These are phyloP conservation scores for Brachypalpus laphriformis DNA, from an alignment of 2,888 invertebrate genomes.

Conservation along the genomic window DNA sequence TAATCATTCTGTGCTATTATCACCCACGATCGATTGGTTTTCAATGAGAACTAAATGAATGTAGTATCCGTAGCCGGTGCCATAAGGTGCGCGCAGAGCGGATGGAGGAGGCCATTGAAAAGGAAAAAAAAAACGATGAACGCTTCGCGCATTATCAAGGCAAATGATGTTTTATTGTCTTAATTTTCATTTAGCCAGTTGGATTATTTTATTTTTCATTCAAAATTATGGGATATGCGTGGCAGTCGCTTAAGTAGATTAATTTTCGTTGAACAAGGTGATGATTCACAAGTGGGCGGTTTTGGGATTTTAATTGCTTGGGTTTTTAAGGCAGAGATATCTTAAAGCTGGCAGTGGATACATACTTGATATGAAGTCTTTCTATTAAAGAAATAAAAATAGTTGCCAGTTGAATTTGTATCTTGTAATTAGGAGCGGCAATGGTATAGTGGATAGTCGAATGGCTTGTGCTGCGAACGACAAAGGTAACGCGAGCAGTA, in stretches of 20 bases:
- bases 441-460: too few relatives aligned
- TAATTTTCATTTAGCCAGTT: not conserved
- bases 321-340: too few relatives aligned
- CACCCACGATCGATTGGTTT: conserved; percentile 72
- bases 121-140: not conserved
- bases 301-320: conserved; percentile 11
- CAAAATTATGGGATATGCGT: conserved; percentile 9
- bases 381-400: too few relatives aligned
- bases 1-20: conserved; percentile 49
- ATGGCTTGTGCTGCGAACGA: too few relatives aligned
- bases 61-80: not conserved
- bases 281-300: conserved; percentile 16
- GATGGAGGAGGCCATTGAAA: not conserved
- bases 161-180: conserved; percentile 27
- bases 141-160: not conserved
- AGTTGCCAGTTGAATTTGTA: too few relatives aligned
- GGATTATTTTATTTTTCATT: conserved; percentile 4
- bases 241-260: conserved; percentile 8
- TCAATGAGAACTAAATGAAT: conserved; percentile 22
- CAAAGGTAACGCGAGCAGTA: too few relatives aligned
- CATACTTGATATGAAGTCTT: too few relatives aligned
- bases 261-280: not conserved
- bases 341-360: too few relatives aligned
- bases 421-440: too few relatives aligned
- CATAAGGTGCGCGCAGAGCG: not conserved